Percentiles rank a stretch among this genome's conserved stretches.
Evolutionary conservation across 1,140 invertebrate species (phyloP).

Genomic region (Saccostrea cuccullata): DNA sequence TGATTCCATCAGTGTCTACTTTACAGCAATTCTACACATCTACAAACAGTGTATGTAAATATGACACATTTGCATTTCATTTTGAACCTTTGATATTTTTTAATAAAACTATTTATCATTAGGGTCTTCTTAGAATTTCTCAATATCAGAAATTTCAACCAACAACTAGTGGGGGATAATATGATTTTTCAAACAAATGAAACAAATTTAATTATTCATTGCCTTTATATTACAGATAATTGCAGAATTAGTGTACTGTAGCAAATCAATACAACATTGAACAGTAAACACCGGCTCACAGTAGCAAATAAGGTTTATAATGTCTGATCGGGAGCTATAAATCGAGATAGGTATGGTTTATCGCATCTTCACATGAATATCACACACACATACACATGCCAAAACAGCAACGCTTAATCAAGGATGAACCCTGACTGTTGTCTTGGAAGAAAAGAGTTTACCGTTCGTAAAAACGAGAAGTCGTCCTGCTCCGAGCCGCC

Average conservation of each 20-base stretch:
- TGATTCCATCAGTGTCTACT: too few species aligned
- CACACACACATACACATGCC: conserved; percentile 10
- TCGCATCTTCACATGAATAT: not conserved
- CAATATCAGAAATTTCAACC: too few species aligned
- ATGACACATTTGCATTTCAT: too few species aligned
- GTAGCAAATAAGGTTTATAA: not conserved
- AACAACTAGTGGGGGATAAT: not conserved
- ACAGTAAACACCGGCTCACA: not conserved
- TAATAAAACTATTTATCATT: too few species aligned
- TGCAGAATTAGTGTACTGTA: conserved; percentile 20
- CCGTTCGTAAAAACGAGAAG: conserved; percentile 70
- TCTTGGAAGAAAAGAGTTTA: conserved; percentile 54
- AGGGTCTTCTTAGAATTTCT: too few species aligned
- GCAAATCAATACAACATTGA: not conserved
- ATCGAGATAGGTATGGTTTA: not conserved
- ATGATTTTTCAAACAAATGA: conserved; percentile 11
- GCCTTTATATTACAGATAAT: conserved; percentile 14
- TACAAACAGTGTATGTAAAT: too few species aligned
- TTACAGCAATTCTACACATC: too few species aligned
- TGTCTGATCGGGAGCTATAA: not conserved
- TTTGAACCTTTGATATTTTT: too few species aligned
- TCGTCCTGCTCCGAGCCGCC: conserved; percentile 72
- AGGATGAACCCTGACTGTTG: conserved; percentile 13
- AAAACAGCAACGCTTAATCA: conserved; percentile 3
- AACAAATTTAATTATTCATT: conserved; percentile 27